These are phyloP conservation scores for Serilophus lunatus DNA, from an alignment of 2,113 vertebrate species.

Conservation along the genomic window DNA sequence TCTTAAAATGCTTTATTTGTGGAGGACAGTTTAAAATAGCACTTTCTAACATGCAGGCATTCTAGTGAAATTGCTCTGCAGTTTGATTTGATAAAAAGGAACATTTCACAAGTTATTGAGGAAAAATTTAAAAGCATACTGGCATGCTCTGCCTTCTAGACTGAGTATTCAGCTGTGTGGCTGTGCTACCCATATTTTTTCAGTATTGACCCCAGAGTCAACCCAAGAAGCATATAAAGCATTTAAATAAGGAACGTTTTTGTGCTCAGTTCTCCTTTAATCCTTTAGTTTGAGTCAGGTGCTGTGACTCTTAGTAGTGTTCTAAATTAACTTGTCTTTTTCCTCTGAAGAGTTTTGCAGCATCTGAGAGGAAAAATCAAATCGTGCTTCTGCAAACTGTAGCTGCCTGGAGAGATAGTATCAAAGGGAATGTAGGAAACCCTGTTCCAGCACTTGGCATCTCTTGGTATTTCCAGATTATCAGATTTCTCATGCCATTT, in stretches of 20 bases:
- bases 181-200: background rate
- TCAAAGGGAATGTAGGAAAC: conserved; percentile 46
- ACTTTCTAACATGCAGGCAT: background rate
- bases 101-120: background rate
- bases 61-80: background rate
- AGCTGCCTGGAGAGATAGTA: conserved; percentile 56
- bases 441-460: conserved; percentile 42
- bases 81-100: background rate
- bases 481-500: conserved; percentile 54
- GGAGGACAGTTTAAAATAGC: background rate
- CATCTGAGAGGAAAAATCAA: background rate
- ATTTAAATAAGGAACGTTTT: background rate
- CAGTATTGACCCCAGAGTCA: background rate
- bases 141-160: background rate
- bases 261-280: background rate
- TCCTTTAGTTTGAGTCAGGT: conserved; percentile 1
- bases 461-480: conserved; percentile 42
- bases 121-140: background rate
- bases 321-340: conserved; percentile 59
- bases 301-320: conserved; percentile 30
- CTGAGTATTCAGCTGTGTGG: background rate
- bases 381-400: conserved; percentile 43
- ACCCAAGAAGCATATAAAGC: background rate
- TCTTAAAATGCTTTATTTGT: background rate
- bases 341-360: conserved; percentile 67